phyloP scores from a whole-genome alignment of 2,888 invertebrate species.

The Agrochola litura region DNA sequence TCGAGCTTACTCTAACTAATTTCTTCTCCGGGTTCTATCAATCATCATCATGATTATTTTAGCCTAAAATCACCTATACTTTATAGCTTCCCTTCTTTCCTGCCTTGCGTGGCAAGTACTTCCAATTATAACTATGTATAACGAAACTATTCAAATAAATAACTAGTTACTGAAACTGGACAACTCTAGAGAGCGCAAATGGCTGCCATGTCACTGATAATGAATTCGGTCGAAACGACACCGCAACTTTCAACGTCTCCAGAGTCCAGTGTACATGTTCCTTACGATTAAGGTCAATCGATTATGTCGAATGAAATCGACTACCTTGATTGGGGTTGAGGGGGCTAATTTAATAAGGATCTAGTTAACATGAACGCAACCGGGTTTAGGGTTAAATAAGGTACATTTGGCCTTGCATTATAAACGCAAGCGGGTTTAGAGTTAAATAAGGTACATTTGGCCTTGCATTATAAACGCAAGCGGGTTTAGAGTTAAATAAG shows the following conservation, averaged over 20 bases:
- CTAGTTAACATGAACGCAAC: not conserved
- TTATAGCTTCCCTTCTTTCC: not conserved
- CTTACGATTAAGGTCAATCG: not conserved
- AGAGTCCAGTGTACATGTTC: not conserved
- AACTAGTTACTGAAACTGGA: not conserved
- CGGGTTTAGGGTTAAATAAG: not conserved
- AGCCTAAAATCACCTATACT: not conserved
- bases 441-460: no score
- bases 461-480: not conserved
- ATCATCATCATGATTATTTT: not conserved
- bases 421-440: no score
- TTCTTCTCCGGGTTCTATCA: not conserved
- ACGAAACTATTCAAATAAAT: conserved; percentile 1
- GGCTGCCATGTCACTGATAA: conserved; percentile 28
- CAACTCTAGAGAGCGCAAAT: conserved; percentile 14
- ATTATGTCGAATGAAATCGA: not conserved
- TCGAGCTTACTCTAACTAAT: not conserved
- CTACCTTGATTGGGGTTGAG: not conserved
- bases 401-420: not conserved
- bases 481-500: no score
- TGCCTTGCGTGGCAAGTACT: not conserved
- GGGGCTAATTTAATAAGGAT: not conserved
- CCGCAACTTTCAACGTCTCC: conserved; percentile 15
- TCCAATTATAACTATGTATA: not conserved
- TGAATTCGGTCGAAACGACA: not conserved